Evolutionary conservation across 2,113 vertebrate species (phyloP).

Genomic region (Cardinalis cardinalis): DNA sequence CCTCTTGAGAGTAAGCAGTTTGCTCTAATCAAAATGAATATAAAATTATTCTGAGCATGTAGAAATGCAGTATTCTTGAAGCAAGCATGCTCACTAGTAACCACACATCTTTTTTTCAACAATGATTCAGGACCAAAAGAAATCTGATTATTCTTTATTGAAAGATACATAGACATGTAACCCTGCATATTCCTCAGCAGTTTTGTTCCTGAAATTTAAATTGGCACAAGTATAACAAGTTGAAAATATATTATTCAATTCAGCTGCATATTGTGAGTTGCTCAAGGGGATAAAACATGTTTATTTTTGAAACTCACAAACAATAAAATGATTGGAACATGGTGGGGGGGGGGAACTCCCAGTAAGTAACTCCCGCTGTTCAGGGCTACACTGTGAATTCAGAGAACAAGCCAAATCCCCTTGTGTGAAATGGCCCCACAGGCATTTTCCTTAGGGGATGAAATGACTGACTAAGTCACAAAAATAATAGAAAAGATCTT

Average conservation of each 20-base stretch:
- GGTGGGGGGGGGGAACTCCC: accelerated
- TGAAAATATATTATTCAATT: neutral
- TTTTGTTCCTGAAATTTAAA: neutral
- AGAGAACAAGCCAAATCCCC: neutral
- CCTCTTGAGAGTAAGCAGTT: slow-evolving; percentile 60
- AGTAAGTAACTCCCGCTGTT: neutral
- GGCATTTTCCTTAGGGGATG: neutral
- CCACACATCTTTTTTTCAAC: neutral
- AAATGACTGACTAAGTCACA: neutral
- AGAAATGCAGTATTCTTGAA: slow-evolving; percentile 63
- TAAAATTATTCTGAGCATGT: slow-evolving; percentile 71
- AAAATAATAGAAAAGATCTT: neutral
- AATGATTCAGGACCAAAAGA: slow-evolving; percentile 10
- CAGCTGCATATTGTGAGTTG: neutral
- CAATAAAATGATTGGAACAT: neutral
- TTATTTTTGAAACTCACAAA: neutral
- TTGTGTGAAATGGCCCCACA: neutral
- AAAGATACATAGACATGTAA: neutral
- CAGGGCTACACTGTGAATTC: neutral
- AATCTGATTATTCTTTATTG: neutral
- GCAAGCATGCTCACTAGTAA: slow-evolving; percentile 29
- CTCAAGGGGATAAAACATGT: neutral
- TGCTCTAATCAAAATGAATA: slow-evolving; percentile 72
- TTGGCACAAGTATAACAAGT: neutral
- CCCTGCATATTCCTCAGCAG: neutral